Conservation (phyloP, 1,140 invertebrate genomes). For the Orussus abietinus region DNA sequence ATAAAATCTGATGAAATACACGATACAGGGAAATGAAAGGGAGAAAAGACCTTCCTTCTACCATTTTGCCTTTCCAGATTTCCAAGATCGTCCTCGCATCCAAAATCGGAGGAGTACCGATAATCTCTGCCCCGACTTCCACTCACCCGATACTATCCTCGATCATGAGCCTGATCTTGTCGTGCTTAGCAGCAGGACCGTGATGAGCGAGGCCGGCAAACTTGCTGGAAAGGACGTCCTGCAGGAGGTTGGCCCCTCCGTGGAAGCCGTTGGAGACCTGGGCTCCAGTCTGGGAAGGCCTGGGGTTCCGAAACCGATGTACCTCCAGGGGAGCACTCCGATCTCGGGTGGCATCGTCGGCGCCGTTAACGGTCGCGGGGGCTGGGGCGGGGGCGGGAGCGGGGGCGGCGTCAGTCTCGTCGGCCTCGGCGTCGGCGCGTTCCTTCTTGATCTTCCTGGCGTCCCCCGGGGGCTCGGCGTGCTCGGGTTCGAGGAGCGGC, state of each 20-base stretch:
- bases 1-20: no score
- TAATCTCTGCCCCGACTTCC: no score
- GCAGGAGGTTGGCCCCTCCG: constrained; percentile 34
- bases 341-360: constrained; percentile 9
- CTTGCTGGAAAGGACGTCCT: constrained; percentile 42
- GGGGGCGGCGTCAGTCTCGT: not conserved
- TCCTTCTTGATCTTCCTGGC: constrained; percentile 41
- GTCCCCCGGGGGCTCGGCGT: constrained; percentile 28
- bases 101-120: no score
- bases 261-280: constrained; percentile 41
- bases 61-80: no score
- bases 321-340: constrained; percentile 2
- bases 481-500: constrained; percentile 10
- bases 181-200: constrained; percentile 34
- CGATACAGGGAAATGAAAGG: no score
- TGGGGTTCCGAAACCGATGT: not conserved
- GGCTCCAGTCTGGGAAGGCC: constrained; percentile 7
- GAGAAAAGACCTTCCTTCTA: no score
- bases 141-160: constrained; percentile 52
- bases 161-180: constrained; percentile 50
- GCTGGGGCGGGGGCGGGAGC: not conserved
- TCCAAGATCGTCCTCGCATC: no score
- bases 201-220: constrained; percentile 36
- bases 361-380: constrained; percentile 4
- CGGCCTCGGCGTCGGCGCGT: constrained; percentile 22